These are phyloP conservation scores for Trinorchestia longiramus DNA, from an alignment of 1,140 invertebrate genomes.

Conservation along the genomic window DNA sequence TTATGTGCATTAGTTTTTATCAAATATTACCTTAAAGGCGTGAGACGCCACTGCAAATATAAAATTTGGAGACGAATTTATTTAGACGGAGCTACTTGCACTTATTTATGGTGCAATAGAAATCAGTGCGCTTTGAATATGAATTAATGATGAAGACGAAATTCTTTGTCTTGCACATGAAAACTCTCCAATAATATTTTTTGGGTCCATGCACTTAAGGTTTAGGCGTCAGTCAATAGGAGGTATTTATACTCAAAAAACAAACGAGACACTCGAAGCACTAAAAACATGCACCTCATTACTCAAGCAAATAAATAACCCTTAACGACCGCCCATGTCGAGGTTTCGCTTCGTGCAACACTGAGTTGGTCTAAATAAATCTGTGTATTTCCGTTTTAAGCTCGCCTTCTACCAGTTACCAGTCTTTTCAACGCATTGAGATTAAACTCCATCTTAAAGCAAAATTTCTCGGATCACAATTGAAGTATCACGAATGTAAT, in stretches of 20 bases:
- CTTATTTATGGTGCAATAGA: background rate
- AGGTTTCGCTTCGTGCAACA: background rate
- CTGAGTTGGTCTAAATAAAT: background rate
- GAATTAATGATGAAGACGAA: background rate
- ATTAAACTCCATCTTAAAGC: too few species aligned
- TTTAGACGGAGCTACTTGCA: background rate
- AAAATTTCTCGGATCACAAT: too few species aligned
- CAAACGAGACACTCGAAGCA: background rate
- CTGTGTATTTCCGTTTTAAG: background rate
- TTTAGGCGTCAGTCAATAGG: background rate
- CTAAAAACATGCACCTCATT: slow-evolving; percentile 25
- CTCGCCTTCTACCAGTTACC: too few species aligned
- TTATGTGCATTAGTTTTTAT: background rate
- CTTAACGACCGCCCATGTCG: background rate
- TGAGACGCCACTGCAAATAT: background rate
- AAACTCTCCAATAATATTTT: background rate
- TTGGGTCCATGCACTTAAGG: background rate
- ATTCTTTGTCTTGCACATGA: background rate
- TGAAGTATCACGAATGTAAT: too few species aligned
- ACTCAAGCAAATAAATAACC: slow-evolving; percentile 8
- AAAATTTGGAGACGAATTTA: background rate
- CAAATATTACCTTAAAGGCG: background rate
- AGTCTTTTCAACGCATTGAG: too few species aligned
- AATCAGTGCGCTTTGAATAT: background rate
- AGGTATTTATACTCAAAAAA: background rate